phyloP scores from a whole-genome alignment of 2,888 invertebrate genomes.

The Leptopilina drosophilae region DNA sequence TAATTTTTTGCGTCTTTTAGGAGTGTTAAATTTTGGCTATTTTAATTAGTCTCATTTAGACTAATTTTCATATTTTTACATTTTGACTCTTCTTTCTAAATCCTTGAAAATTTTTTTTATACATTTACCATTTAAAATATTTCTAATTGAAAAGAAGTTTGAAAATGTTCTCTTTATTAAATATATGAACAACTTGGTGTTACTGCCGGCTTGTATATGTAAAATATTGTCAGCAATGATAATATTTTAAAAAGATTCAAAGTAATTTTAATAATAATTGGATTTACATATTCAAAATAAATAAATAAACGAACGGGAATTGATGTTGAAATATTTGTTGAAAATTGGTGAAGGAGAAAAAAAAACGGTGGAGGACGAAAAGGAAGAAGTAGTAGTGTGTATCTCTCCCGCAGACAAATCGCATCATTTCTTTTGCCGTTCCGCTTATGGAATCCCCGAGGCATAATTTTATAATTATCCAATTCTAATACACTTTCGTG shows the following conservation, averaged over 20 bases:
- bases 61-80: too few relatives aligned
- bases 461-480: constrained; percentile 25
- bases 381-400: too few relatives aligned
- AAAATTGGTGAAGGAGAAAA: not conserved
- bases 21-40: too few relatives aligned
- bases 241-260: not conserved
- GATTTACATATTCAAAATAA: constrained; percentile 17
- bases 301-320: not conserved
- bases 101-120: too few relatives aligned
- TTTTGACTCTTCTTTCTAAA: too few relatives aligned
- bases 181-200: not conserved
- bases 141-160: too few relatives aligned
- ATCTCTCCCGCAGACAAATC: not conserved
- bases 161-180: not conserved
- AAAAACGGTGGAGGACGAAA: not conserved
- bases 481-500: constrained; percentile 25
- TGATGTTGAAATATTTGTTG: constrained; percentile 21
- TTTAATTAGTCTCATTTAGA: too few relatives aligned
- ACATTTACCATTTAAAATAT: too few relatives aligned
- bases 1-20: too few relatives aligned
- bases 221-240: not conserved
- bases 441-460: constrained; percentile 3
- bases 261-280: constrained; percentile 1
- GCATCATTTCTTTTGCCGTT: constrained; percentile 22
- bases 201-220: not conserved